Base-by-base conservation (phyloP, 2,888 invertebrate genomes). In the Polylopha cassiicola region DNA sequence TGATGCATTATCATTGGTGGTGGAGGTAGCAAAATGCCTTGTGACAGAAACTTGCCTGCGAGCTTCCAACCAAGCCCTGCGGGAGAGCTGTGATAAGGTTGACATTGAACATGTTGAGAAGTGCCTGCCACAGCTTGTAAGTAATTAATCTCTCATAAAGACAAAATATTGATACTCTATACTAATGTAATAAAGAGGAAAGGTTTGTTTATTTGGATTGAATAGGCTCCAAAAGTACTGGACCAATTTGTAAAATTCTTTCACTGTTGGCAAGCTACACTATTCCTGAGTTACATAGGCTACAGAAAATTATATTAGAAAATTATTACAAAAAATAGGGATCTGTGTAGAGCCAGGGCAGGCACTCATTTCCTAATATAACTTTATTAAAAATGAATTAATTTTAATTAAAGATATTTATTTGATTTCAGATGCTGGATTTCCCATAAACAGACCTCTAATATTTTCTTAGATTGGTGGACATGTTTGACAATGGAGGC, bases 91-190 rank as follows among this genome's bases (percentile, higher is more conserved):
- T 44, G 73, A 75, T 41, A 70, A 63, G 47, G 81, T 89, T 11
- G 81, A 77, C 33, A 63, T 87, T 44, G 85, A 87, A 46, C 86
- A 89, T 60, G 77, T 88, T 28, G 88, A 89, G 55, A 79, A 80
- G 53, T 85, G 88, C 58, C 61, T 89, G 47, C 86, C 88, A 11
- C 88, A 89, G 64, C 52, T 88, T 68, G 88, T 88, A 70, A 75
- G 55, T 48, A 5, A 4, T 8, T 15, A 15, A 9, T 13, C n/a
- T 1, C 5, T 3, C 8, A 15, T 8, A 8, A n/a, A n/a, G n/a
- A n/a, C n/a, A n/a, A n/a, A n/a, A n/a, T n/a, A n/a, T n/a, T n/a
- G n/a, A n/a, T n/a, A n/a, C n/a, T n/a, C n/a, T n/a, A n/a, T n/a
- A n/a, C n/a, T n/a, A n/a, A n/a, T n/a, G n/a, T n/a, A n/a, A n/a